Conservation (phyloP, 92 coral and sea anemone species). For the Desmophyllum pertusum region DNA sequence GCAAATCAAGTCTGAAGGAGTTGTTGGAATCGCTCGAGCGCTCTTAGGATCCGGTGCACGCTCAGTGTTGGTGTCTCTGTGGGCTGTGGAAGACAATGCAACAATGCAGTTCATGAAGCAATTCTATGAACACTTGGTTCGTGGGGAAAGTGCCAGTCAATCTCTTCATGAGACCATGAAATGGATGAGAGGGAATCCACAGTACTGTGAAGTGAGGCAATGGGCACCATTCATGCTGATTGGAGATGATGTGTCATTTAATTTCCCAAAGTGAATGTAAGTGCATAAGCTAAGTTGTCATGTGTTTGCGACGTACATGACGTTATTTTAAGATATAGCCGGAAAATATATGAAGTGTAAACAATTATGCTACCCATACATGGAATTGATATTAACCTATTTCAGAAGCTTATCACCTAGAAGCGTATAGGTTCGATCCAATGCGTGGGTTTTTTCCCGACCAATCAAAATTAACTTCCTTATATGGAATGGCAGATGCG, state of each 20-base stretch:
- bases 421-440: too few species aligned
- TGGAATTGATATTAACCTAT: too few species aligned
- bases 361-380: too few species aligned
- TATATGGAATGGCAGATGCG: too few species aligned
- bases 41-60: conserved; percentile 26
- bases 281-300: not conserved
- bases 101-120: conserved; percentile 28
- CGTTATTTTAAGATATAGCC: too few species aligned
- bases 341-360: too few species aligned
- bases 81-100: conserved; percentile 26
- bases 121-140: conserved; percentile 20
- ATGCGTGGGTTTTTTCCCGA: too few species aligned
- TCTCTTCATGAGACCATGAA: conserved; percentile 25
- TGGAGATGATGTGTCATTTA: conserved; percentile 38
- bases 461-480: too few species aligned
- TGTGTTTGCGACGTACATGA: too few species aligned
- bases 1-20: conserved; percentile 12
- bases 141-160: conserved; percentile 19
- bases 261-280: not conserved
- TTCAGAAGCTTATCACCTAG: too few species aligned
- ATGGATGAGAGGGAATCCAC: conserved; percentile 4
- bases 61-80: conserved; percentile 24
- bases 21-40: conserved; percentile 21
- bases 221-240: conserved; percentile 44
- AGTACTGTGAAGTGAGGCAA: not conserved